These are phyloP conservation scores for Tenthredo scrophulariae DNA, from an alignment of 2,888 invertebrate species.

Conservation along the genomic window DNA sequence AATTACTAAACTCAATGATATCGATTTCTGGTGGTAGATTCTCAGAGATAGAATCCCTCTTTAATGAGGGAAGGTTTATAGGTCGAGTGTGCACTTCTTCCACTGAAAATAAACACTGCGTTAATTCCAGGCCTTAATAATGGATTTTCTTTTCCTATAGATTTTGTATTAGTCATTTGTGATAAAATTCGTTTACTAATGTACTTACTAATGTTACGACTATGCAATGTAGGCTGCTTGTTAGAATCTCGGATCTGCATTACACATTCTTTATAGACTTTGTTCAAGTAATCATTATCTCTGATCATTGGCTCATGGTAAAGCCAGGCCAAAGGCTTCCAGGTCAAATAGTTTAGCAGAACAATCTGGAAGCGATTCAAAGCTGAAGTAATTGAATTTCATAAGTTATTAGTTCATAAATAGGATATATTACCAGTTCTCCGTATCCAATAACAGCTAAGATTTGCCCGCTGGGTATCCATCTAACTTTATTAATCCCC, in stretches of 20 bases:
- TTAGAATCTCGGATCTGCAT: conserved; percentile 63
- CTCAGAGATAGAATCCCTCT: conserved; percentile 61
- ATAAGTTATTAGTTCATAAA: neutral
- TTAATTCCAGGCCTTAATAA: neutral
- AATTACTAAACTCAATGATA: conserved; percentile 72
- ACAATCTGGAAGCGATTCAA: conserved; percentile 64
- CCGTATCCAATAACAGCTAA: conserved; percentile 73
- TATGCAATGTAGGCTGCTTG: conserved; percentile 55
- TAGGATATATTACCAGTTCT: conserved; percentile 67
- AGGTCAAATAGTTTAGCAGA: conserved; percentile 73
- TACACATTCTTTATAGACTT: conserved; percentile 70
- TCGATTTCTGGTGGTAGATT: conserved; percentile 67
- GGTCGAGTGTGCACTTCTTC: conserved; percentile 71
- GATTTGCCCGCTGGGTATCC: conserved; percentile 74
- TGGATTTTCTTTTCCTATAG: neutral
- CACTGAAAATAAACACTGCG: conserved; percentile 62
- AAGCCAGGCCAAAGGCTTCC: conserved; percentile 71
- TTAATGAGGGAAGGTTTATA: conserved; percentile 70
- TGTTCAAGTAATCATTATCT: conserved; percentile 68
- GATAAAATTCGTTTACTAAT: conserved; percentile 45
- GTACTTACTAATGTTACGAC: conserved; percentile 69
- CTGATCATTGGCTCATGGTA: conserved; percentile 71
- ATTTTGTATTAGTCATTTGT: conserved; percentile 22
- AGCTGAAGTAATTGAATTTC: neutral
- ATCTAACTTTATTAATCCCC: conserved; percentile 72